phyloP scores from a whole-genome alignment of 2,113 vertebrate species.

The Chaetodon trifascialis region DNA sequence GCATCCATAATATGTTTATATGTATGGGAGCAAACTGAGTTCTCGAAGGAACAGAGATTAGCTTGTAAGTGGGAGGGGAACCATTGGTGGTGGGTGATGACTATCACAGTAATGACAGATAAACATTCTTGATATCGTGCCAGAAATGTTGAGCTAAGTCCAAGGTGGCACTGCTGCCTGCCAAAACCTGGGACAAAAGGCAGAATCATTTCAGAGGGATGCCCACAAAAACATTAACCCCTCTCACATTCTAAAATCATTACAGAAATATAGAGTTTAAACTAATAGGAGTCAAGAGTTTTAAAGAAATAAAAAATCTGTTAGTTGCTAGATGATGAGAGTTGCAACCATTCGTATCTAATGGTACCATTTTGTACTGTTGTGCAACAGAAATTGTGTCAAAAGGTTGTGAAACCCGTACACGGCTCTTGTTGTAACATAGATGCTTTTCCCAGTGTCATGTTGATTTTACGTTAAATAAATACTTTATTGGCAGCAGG shows the following conservation, averaged over 20 bases:
- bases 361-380: not conserved
- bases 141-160: slow-evolving; percentile 24
- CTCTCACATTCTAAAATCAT: not conserved
- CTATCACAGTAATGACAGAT: slow-evolving; percentile 30
- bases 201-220: not conserved
- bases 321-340: not conserved
- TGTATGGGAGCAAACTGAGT: not conserved
- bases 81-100: slow-evolving; percentile 19
- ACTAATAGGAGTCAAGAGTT: not conserved
- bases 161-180: not conserved
- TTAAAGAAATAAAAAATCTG: not conserved
- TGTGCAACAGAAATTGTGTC: not conserved
- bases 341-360: not conserved
- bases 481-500: not conserved
- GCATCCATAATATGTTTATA: not conserved
- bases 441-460: not conserved
- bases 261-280: not conserved
- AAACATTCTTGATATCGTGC: slow-evolving; percentile 50
- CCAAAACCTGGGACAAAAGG: slow-evolving; percentile 30
- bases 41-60: slow-evolving; percentile 28
- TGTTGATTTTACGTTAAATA: not conserved
- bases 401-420: not conserved
- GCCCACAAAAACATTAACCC: not conserved
- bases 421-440: not conserved
- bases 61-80: not conserved